phyloP scores from a whole-genome alignment of 1,140 invertebrate genomes.

The Procambarus clarkii region DNA sequence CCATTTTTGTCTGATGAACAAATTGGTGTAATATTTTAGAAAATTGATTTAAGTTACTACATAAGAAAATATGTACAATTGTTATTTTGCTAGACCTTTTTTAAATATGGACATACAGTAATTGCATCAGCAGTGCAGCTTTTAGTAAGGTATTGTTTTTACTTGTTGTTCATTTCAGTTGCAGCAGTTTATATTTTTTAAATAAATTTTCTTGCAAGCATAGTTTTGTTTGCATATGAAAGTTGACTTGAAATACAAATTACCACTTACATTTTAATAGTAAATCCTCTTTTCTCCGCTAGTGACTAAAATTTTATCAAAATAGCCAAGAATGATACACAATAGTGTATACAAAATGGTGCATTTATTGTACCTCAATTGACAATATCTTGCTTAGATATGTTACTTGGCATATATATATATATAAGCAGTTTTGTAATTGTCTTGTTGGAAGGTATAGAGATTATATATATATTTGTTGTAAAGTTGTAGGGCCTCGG shows the following conservation, averaged over 20 bases:
- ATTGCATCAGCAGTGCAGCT: neutral
- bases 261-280: neutral
- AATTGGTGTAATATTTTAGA: neutral
- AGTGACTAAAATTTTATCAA: conserved; percentile 49
- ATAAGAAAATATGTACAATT: neutral
- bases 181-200: too few relatives aligned
- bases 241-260: neutral
- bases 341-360: conserved; percentile 30
- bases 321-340: conserved; percentile 14
- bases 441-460: conserved; percentile 65
- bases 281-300: conserved; percentile 9
- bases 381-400: conserved; percentile 16
- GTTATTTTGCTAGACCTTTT: neutral
- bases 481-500: conserved; percentile 18
- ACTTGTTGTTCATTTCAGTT: too few relatives aligned
- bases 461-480: conserved; percentile 59
- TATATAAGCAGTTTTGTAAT: conserved; percentile 63
- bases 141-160: conserved; percentile 1
- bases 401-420: conserved; percentile 53
- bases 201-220: too few relatives aligned
- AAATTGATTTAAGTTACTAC: neutral
- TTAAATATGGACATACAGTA: neutral
- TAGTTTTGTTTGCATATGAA: neutral
- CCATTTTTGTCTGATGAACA: conserved; percentile 47
- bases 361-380: conserved; percentile 53